Evolutionary conservation across 2,797 vertebrate species (phyloP).

Genomic region (Microcaecilia unicolor): DNA sequence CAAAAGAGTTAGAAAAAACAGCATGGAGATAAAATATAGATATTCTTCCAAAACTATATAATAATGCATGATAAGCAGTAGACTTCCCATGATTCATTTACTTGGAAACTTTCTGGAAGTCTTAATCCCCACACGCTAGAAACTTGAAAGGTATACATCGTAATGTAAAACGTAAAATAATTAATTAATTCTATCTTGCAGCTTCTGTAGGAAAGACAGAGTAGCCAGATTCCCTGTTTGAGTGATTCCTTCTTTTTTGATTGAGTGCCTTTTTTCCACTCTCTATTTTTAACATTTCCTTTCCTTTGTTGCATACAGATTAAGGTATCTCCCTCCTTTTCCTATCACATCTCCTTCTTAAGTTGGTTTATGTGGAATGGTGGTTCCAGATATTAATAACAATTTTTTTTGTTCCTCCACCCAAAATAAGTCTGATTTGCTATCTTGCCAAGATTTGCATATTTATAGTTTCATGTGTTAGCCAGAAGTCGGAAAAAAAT

Average conservation of each 20-base stretch:
- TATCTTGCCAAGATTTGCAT: neutral
- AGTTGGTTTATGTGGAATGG: too few species aligned
- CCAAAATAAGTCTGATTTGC: neutral
- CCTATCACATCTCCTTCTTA: neutral
- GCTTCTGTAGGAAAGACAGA: neutral
- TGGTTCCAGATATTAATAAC: neutral
- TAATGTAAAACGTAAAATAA: too few species aligned
- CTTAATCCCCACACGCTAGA: neutral
- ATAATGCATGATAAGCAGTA: neutral
- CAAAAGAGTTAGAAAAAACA: slow-evolving; percentile 9
- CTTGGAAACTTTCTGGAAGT: neutral
- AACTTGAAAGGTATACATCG: too few species aligned
- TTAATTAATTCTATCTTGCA: too few species aligned
- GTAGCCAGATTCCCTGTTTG: neutral
- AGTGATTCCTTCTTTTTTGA: too few species aligned
- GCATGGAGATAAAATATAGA: too few species aligned
- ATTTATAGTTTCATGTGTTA: neutral
- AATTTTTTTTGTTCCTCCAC: neutral
- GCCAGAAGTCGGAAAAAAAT: neutral
- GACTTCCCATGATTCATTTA: neutral
- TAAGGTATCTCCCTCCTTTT: neutral
- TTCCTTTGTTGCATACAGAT: too few species aligned
- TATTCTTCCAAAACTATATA: neutral
- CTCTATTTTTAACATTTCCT: too few species aligned
- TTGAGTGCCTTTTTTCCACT: too few species aligned